Evolutionary conservation across 2,797 vertebrate genomes (phyloP).

Genomic region (Malurus leucopterus): DNA sequence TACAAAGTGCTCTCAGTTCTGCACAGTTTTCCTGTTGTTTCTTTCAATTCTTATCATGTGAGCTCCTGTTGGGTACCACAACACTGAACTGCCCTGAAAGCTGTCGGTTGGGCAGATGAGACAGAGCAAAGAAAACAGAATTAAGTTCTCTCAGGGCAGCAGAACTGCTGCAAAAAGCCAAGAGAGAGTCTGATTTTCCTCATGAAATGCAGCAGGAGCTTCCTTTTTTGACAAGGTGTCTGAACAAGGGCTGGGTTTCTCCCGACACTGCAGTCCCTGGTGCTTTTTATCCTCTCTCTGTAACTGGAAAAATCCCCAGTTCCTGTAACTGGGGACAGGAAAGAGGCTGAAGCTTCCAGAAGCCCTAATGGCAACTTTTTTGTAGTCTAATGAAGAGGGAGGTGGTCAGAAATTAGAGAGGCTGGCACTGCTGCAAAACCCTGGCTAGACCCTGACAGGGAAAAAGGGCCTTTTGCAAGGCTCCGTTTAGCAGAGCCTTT

Average conservation of each 20-base stretch:
- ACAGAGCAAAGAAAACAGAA: not conserved
- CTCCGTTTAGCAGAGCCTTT: not conserved
- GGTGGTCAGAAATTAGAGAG: not conserved
- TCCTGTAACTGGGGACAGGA: not conserved
- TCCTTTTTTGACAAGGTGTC: not conserved
- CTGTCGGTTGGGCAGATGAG: not conserved
- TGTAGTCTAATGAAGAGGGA: not conserved
- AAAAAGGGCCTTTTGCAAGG: not conserved
- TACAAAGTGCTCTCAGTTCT: not conserved
- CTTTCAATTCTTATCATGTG: not conserved
- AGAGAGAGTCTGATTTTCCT: not conserved
- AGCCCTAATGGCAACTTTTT: not conserved
- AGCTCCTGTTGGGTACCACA: not conserved
- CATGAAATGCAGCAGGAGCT: not conserved
- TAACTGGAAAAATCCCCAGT: not conserved
- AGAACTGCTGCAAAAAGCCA: not conserved
- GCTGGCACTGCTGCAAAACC: not conserved
- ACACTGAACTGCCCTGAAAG: not conserved
- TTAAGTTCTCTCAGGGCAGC: not conserved
- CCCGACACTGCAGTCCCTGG: fast-evolving
- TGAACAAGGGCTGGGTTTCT: not conserved
- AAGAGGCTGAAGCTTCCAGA: not conserved
- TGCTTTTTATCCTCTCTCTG: not conserved
- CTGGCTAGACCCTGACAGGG: not conserved
- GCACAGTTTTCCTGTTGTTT: not conserved